These are phyloP conservation scores for Nephrotoma appendiculata DNA, from an alignment of 2,888 invertebrate species.

Conservation along the genomic window DNA sequence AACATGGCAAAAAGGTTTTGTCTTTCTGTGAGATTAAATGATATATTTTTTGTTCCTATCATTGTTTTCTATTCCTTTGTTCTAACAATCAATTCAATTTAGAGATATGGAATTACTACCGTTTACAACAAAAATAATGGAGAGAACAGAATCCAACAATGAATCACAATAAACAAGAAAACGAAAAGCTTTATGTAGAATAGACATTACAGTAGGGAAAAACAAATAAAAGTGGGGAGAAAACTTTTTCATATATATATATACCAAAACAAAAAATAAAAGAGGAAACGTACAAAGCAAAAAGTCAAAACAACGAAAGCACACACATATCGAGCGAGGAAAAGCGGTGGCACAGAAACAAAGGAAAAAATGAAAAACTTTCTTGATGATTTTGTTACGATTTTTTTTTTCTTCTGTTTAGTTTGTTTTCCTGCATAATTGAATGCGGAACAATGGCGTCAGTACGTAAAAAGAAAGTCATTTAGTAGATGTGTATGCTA, in stretches of 20 bases:
- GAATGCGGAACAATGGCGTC: neutral
- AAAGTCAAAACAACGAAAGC: neutral
- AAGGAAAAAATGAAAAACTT: neutral
- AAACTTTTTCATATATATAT: neutral
- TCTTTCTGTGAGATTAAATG: neutral
- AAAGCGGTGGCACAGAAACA: neutral
- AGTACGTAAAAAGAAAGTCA: neutral
- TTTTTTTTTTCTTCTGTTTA: neutral
- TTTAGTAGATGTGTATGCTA: neutral
- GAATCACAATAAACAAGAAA: neutral
- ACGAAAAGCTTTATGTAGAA: neutral
- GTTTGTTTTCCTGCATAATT: neutral
- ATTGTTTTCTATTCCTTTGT: neutral
- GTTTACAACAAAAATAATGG: neutral
- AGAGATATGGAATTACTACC: neutral
- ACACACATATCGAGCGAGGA: neutral
- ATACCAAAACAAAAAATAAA: neutral
- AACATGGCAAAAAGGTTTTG: neutral
- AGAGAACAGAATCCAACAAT: neutral
- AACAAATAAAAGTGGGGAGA: neutral
- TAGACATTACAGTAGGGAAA: neutral
- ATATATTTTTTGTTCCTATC: neutral
- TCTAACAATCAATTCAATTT: neutral
- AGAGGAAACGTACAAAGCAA: neutral
- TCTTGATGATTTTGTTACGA: neutral